Evolutionary conservation across 37 sponge, comb jelly and placozoan species (phyloP), one percentile per base, ranked within the genome.

Genomic region (Chondrosia reniformis): DNA sequence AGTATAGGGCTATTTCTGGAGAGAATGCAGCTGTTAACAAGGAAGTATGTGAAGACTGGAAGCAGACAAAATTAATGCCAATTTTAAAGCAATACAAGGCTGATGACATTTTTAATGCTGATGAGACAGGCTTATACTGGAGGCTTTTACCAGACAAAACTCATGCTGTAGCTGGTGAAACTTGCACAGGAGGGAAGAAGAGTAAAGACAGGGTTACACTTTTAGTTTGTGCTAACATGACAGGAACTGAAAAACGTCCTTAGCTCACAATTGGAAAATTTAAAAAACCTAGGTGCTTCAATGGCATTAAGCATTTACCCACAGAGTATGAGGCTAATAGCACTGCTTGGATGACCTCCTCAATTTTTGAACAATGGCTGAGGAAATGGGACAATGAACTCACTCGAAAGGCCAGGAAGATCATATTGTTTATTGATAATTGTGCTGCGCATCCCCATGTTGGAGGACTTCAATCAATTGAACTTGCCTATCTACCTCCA

Each of bases 281-380:
- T 27, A 78, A 78, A 33, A 13, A 32, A 1, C 73, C 81, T 6
- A 44, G 72, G 33, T 80, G 81, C 27, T 80, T 80, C n/a, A 3
- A 41, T 27, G 58, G 72, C 3, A 19, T 80, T 5, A 5, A 17
- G 42, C 1, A 33, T 3, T 39, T 80, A 31, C 81, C 81, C 34
- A 52, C 42, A 3, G 55, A 39, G 8, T 80, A 80, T 36, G 57
- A 44, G 8, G 56, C 71, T 21, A 80, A 45, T 33, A 17, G 33
- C 10, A 42, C 7, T 41, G 80, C 80, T 9, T 79, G 69, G 80
- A 79, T 79, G 80, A 79, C 80, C 6, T 34, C 55, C 8, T 5
- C 13, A 15, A 38, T 79, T 10, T 79, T 79, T 66, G 38, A 45
- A 17, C 4, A 7, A 7, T 79, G 80, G 80, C 32, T 79, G 28